Base-by-base conservation (phyloP, 2,888 invertebrate species). In the Entomobrya multifasciata region DNA sequence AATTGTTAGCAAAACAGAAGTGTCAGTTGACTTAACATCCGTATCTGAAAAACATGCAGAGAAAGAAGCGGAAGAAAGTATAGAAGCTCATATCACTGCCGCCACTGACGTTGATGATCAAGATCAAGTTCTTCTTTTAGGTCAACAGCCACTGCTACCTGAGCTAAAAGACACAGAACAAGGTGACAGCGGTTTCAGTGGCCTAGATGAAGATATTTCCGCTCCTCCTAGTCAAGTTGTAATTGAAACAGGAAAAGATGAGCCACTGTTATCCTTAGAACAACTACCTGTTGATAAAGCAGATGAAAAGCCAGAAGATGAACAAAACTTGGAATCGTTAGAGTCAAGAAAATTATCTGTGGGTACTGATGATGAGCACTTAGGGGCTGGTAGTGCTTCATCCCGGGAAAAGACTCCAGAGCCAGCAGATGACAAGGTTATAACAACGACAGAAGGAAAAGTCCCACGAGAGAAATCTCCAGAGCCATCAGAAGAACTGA, bases 181-280 rank as follows among this genome's bases (percentile, higher is more conserved):
- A 76, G 82, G 82, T 13, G 82, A 82, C 62, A 82, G 82, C 22
- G 82, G 82, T 2, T 82, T 82, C 25, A 82, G 82, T 62, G 82
- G 82, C 10, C 22, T 82, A 8, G 82, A 82, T n/a, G 82, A 82
- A 49, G 82, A 82, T 41, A 44, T 82, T 41, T 36, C 83, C n/a
- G 57, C 47, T n/a, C 36, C 36, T 25, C 30, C 49, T 8, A 80
- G 30, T 25, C 80, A 62, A 27, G 65, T 80, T 30, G 67, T 36
- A 20, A 27, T 49, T n/a, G 78, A 78, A 30, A 17, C 57, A 41
- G 77, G 22, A 41, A 20, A 78, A 36, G 36, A 36, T 36, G 57
- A n/a, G 17, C 22, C 25, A 49, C 20, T 11, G n/a, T n/a, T n/a
- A 27, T 76, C 55, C 3, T n/a, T 65, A 10, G 65, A 76, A 36